phyloP scores from a whole-genome alignment of 1,140 invertebrate genomes.

The Cydia amplana region DNA sequence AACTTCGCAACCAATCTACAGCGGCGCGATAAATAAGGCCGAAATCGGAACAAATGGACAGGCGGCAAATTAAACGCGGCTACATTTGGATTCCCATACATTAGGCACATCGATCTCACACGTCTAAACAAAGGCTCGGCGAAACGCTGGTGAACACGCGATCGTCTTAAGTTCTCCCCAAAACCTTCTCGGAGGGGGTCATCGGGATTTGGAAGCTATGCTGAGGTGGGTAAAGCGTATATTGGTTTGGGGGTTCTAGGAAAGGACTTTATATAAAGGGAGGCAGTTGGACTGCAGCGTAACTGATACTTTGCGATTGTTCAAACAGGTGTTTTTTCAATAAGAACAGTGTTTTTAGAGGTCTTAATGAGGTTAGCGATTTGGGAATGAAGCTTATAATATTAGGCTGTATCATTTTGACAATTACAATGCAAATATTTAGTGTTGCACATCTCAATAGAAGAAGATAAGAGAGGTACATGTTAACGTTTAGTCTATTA shows the following conservation, averaged over 20 bases:
- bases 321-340: constrained; percentile 5
- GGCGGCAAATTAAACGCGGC: constrained; percentile 69
- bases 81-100: constrained; percentile 72
- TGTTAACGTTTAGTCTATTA: no score
- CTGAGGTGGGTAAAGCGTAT: constrained; percentile 41
- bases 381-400: no score
- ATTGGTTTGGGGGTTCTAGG: constrained; percentile 41
- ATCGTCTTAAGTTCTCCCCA: constrained; percentile 59
- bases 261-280: constrained; percentile 32
- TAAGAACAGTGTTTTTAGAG: background rate
- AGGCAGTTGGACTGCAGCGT: constrained; percentile 43
- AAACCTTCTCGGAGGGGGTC: constrained; percentile 37
- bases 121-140: constrained; percentile 67
- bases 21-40: constrained; percentile 69
- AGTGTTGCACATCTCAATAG: no score
- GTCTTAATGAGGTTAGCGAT: no score
- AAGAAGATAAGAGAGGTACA: no score
- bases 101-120: constrained; percentile 76
- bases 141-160: constrained; percentile 67
- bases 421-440: no score
- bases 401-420: no score
- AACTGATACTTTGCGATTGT: constrained; percentile 34
- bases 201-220: constrained; percentile 33
- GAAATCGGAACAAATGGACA: constrained; percentile 77
- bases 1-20: constrained; percentile 52